phyloP scores from a whole-genome alignment of 2,113 vertebrate species.

The Isurus oxyrinchus region DNA sequence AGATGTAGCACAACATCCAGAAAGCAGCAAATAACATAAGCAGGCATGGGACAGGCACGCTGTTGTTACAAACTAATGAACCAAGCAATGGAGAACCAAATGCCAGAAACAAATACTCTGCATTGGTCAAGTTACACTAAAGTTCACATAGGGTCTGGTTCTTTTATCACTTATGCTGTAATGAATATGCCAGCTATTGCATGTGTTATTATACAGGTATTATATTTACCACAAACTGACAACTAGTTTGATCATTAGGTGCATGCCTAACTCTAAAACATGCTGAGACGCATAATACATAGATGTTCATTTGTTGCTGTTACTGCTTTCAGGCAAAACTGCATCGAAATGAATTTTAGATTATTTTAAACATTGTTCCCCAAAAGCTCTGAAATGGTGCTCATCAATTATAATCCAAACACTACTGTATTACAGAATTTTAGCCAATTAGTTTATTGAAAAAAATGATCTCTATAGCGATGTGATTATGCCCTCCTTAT shows the following conservation, averaged over 20 bases:
- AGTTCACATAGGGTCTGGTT: slow-evolving; percentile 9
- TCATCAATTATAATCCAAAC: neutral
- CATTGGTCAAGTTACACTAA: slow-evolving; percentile 31
- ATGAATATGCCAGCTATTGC: neutral
- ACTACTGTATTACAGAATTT: neutral
- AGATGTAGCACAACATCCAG: slow-evolving; percentile 19
- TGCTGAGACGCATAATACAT: neutral
- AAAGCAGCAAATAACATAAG: slow-evolving; percentile 28
- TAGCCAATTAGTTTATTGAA: neutral
- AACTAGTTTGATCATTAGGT: neutral
- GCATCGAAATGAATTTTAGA: neutral
- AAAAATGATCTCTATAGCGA: too few species aligned
- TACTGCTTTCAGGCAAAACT: neutral
- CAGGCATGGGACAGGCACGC: slow-evolving; percentile 40
- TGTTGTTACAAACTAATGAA: slow-evolving; percentile 39
- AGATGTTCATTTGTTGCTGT: neutral
- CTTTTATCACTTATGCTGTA: neutral
- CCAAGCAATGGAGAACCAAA: slow-evolving; percentile 36
- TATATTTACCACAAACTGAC: neutral
- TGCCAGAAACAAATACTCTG: slow-evolving; percentile 31
- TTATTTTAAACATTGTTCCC: neutral
- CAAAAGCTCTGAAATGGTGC: neutral
- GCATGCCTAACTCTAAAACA: neutral
- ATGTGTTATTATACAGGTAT: slow-evolving; percentile 2
- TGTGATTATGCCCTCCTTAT: neutral